phyloP scores from a whole-genome alignment of 2,797 vertebrate genomes.

The Helarctos malayanus region DNA sequence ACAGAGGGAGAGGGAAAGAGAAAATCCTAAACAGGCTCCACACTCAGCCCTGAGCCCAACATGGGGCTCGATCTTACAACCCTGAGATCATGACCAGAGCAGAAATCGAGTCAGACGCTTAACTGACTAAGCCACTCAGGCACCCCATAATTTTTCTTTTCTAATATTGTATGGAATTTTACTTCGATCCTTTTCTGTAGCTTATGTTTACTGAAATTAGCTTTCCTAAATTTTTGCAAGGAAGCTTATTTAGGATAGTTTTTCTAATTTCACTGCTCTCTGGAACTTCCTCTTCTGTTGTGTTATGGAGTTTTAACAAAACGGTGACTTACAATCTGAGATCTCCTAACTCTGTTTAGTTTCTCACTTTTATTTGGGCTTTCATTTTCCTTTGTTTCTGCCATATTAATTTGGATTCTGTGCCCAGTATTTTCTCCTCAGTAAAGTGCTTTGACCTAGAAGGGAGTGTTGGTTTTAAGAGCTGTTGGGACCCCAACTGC shows the following conservation, averaged over 20 bases:
- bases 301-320: background rate
- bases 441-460: background rate
- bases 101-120: background rate
- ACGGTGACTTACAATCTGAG: background rate
- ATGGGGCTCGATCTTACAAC: background rate
- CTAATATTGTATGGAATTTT: background rate
- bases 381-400: background rate
- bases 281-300: constrained; percentile 21
- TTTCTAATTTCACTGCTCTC: background rate
- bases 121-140: background rate
- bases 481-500: background rate
- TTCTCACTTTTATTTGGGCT: constrained; percentile 11
- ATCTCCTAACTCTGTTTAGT: background rate
- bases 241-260: background rate
- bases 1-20: background rate
- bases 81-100: background rate
- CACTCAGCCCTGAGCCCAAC: background rate
- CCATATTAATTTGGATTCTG: background rate
- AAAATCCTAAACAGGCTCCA: background rate
- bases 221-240: constrained; percentile 17
- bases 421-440: constrained; percentile 30
- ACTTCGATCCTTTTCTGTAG: background rate
- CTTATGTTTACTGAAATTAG: constrained; percentile 40
- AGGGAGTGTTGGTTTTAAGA: background rate
- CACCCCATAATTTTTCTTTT: background rate